Conservation (phyloP, 2,888 invertebrate genomes). For the Scaptomyza flava region DNA sequence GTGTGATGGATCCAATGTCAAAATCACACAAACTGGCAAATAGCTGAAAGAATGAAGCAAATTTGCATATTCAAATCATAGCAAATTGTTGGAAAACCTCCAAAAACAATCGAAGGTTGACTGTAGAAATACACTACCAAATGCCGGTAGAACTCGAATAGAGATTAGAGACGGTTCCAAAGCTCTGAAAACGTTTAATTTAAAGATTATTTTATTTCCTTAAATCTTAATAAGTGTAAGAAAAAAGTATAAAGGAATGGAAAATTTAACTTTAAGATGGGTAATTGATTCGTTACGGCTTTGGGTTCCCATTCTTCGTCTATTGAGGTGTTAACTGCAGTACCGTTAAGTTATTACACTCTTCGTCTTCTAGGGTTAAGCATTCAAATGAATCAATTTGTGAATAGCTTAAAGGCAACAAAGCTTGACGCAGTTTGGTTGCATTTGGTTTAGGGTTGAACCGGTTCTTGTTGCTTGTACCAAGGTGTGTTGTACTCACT, state of each 20-base stretch:
- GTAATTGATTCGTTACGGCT: slow-evolving; percentile 35
- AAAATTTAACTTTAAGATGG: slow-evolving; percentile 2
- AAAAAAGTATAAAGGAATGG: too few species aligned
- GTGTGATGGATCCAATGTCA: slow-evolving; percentile 57
- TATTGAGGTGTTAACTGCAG: slow-evolving; percentile 30
- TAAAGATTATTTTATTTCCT: background rate
- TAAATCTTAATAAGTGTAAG: too few species aligned
- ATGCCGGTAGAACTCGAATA: background rate
- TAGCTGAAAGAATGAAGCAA: slow-evolving; percentile 58
- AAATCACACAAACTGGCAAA: slow-evolving; percentile 23
- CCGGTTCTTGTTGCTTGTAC: slow-evolving; percentile 33
- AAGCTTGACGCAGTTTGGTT: slow-evolving; percentile 37
- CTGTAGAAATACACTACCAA: slow-evolving; percentile 3
- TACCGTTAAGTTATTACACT: slow-evolving; percentile 21
- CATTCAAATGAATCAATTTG: slow-evolving; percentile 56
- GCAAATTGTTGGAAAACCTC: background rate
- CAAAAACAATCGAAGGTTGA: background rate
- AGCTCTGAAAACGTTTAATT: background rate
- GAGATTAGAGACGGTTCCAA: background rate
- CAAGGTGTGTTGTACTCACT: slow-evolving; percentile 22
- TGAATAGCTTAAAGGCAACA: slow-evolving; percentile 22
- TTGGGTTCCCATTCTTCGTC: slow-evolving; percentile 1
- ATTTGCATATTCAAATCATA: slow-evolving; percentile 26
- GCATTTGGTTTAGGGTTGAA: slow-evolving; percentile 18
- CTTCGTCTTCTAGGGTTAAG: slow-evolving; percentile 4